Conservation (phyloP, 2,888 invertebrate genomes). For the Barypeithes pellucidus region DNA sequence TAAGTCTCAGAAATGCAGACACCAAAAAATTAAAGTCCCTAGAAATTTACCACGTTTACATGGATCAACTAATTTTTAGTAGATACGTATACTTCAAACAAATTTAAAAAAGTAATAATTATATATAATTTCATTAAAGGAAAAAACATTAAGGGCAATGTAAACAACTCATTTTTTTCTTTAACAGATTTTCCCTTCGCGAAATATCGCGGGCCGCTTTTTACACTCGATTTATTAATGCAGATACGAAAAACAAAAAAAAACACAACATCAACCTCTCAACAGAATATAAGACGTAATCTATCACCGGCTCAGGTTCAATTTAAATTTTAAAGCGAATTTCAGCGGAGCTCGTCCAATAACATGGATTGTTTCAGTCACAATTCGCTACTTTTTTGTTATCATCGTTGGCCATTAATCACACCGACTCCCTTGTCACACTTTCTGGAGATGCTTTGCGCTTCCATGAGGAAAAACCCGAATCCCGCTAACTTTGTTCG, state of each 20-base stretch:
- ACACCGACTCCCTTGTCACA: constrained; percentile 58
- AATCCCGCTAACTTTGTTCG: constrained; percentile 59
- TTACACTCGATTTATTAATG: constrained; percentile 23
- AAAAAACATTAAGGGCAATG: neutral
- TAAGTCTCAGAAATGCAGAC: no score
- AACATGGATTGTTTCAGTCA: constrained; percentile 58
- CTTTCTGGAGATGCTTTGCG: constrained; percentile 59
- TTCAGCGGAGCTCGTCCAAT: constrained; percentile 39
- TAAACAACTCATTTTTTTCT: constrained; percentile 6
- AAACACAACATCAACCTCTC: constrained; percentile 33
- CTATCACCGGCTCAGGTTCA: constrained; percentile 49
- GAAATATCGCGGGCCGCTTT: constrained; percentile 1
- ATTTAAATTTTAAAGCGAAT: constrained; percentile 48
- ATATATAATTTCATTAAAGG: no score
- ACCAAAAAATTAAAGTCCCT: no score
- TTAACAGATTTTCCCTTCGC: neutral
- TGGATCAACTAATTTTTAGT: no score
- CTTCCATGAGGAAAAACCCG: constrained; percentile 57
- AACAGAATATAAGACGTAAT: constrained; percentile 48
- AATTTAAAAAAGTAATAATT: no score
- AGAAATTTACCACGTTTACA: no score
- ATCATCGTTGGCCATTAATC: constrained; percentile 60
- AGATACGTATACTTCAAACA: no score
- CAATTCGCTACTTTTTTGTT: constrained; percentile 59
- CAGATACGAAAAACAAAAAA: constrained; percentile 27